Conservation (phyloP, 92 coral and sea anemone species). For the Desmophyllum pertusum region DNA sequence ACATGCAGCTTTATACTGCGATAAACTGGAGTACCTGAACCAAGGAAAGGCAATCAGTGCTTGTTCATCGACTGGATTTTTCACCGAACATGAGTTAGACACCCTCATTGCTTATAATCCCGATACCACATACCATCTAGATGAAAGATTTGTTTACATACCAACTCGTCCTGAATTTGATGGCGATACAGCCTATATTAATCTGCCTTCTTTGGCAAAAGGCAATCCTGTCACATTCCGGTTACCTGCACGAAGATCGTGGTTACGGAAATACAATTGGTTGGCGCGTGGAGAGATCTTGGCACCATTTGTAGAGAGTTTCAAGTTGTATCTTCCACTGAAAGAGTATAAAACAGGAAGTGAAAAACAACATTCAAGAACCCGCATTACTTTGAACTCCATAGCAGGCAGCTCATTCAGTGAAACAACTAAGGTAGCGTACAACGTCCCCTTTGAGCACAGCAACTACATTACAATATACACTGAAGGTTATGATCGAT, state of each 20-base stretch:
- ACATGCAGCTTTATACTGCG: conserved; percentile 49
- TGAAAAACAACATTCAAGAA: conserved; percentile 25
- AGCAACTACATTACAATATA: conserved; percentile 48
- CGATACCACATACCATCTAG: conserved; percentile 21
- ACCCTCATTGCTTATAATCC: conserved; percentile 35
- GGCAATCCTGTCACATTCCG: conserved; percentile 59
- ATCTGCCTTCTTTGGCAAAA: conserved; percentile 45
- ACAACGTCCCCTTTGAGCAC: conserved; percentile 52
- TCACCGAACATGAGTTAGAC: conserved; percentile 10
- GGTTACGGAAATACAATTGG: conserved; percentile 65
- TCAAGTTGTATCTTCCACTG: conserved; percentile 64
- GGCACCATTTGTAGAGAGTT: conserved; percentile 60
- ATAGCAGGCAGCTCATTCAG: conserved; percentile 43
- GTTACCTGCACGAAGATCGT: conserved; percentile 39
- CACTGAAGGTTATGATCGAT: conserved; percentile 52
- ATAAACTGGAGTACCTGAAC: conserved; percentile 48
- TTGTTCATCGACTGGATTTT: conserved; percentile 44
- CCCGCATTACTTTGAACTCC: conserved; percentile 37
- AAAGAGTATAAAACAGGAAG: conserved; percentile 33
- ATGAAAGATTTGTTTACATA: conserved; percentile 56
- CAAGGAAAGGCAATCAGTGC: conserved; percentile 38
- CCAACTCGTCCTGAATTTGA: conserved; percentile 61
- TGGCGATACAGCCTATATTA: conserved; percentile 54
- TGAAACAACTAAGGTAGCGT: conserved; percentile 27
- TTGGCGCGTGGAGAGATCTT: conserved; percentile 30